A percentile compares a stretch with the other conserved stretches of the same genome.
Evolutionary conservation across 2,888 invertebrate species (phyloP).

Genomic region (Amblyjoppa proteus): DNA sequence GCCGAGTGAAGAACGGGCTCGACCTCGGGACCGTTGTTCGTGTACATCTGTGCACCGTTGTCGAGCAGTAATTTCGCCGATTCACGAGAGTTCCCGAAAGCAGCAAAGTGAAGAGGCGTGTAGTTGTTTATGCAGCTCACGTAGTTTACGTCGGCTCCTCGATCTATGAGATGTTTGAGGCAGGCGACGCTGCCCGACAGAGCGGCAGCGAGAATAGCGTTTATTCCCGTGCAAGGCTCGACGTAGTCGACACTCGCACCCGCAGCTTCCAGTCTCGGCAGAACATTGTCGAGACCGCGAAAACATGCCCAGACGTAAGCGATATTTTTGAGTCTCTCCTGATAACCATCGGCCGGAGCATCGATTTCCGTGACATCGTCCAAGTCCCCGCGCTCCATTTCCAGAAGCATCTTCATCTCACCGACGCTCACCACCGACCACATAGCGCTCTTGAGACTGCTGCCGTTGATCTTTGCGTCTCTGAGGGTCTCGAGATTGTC

Average conservation of each 20-base stretch:
- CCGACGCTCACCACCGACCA: slow-evolving; percentile 79
- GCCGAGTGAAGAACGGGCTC: slow-evolving; percentile 86
- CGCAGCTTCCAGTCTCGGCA: slow-evolving; percentile 88
- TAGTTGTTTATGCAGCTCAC: slow-evolving; percentile 75
- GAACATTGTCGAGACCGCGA: slow-evolving; percentile 89
- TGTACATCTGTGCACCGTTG: slow-evolving; percentile 82
- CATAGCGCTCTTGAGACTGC: slow-evolving; percentile 78
- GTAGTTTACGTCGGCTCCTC: slow-evolving; percentile 90
- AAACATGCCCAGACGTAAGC: slow-evolving; percentile 93
- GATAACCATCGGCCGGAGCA: slow-evolving; percentile 60
- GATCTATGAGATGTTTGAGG: slow-evolving; percentile 89
- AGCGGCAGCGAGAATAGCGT: slow-evolving; percentile 91
- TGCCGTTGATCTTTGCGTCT: slow-evolving; percentile 74
- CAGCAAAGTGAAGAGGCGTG: slow-evolving; percentile 86
- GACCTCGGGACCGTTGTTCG: slow-evolving; percentile 70
- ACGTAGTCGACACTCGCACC: slow-evolving; percentile 91
- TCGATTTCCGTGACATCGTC: slow-evolving; percentile 64
- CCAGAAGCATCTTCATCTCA: slow-evolving; percentile 79
- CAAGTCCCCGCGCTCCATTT: slow-evolving; percentile 78
- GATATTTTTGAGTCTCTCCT: slow-evolving; percentile 86
- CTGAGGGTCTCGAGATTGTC: slow-evolving; percentile 80
- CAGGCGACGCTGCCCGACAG: slow-evolving; percentile 91
- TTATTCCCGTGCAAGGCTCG: slow-evolving; percentile 90
- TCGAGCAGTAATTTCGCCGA: slow-evolving; percentile 84
- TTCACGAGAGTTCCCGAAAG: slow-evolving; percentile 85